Percentiles rank a stretch among this genome's conserved stretches.
Conservation (phyloP, 1,140 invertebrate species). For the Saccostrea glomerata region DNA sequence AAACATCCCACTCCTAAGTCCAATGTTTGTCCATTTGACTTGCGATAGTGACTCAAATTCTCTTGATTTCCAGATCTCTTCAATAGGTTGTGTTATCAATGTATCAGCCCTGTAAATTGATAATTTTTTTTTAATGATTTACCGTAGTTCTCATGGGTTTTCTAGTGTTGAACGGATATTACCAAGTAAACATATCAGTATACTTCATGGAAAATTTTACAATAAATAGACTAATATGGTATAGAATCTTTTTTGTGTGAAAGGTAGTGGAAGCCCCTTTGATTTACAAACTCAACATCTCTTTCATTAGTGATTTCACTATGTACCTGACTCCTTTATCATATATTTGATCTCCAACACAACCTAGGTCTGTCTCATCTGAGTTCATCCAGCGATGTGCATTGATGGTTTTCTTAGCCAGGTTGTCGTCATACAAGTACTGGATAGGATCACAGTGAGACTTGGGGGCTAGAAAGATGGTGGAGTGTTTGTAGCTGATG, state of each 20-base stretch:
- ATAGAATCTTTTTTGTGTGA: neutral
- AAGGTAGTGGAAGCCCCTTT: neutral
- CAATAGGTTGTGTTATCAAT: slow-evolving; percentile 79
- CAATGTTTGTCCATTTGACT: slow-evolving; percentile 80
- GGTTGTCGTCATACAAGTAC: slow-evolving; percentile 79
- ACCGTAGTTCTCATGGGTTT: too few relatives aligned
- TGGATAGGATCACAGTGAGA: slow-evolving; percentile 79
- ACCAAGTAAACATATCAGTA: too few relatives aligned
- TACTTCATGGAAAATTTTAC: too few relatives aligned
- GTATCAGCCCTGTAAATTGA: slow-evolving; percentile 77
- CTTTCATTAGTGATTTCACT: neutral
- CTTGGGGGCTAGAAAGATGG: slow-evolving; percentile 79
- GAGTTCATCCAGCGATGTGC: slow-evolving; percentile 80
- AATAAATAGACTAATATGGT: too few relatives aligned
- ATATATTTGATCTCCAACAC: slow-evolving; percentile 74
- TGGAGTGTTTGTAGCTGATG: slow-evolving; percentile 76
- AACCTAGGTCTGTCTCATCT: slow-evolving; percentile 72
- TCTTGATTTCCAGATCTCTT: slow-evolving; percentile 77
- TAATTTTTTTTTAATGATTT: too few relatives aligned
- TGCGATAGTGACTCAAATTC: slow-evolving; percentile 78
- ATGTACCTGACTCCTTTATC: slow-evolving; percentile 77
- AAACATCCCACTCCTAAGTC: slow-evolving; percentile 80
- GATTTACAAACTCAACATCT: neutral
- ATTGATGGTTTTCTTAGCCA: slow-evolving; percentile 78
- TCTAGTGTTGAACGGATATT: too few relatives aligned